phyloP scores from a whole-genome alignment of 2,797 vertebrate species.

The Microtus californicus region DNA sequence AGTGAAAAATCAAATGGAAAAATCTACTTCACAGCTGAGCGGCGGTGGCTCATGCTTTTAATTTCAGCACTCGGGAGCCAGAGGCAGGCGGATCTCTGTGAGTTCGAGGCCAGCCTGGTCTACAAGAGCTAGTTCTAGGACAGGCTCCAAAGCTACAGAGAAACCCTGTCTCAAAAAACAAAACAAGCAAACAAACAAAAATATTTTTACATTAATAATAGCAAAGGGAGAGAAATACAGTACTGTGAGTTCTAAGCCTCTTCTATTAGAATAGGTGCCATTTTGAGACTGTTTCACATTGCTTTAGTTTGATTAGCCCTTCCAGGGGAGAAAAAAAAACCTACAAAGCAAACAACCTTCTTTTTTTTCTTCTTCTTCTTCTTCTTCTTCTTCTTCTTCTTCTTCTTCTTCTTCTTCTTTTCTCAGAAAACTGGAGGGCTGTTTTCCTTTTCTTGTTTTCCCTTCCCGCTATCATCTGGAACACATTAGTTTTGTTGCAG shows the following conservation, averaged over 20 bases:
- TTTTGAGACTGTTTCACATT: background rate
- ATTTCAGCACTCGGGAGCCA: too few species aligned
- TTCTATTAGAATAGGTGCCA: background rate
- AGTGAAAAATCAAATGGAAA: background rate
- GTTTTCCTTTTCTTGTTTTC: conserved; percentile 25
- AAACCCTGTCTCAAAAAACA: too few species aligned
- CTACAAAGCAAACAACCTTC: conserved; percentile 62
- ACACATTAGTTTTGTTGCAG: conserved; percentile 74
- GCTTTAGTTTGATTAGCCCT: background rate
- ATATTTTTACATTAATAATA: background rate
- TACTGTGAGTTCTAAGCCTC: background rate
- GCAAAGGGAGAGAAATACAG: background rate
- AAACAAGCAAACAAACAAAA: background rate
- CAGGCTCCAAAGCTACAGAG: too few species aligned
- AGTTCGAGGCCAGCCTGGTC: too few species aligned
- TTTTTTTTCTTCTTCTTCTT: background rate
- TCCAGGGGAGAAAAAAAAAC: conserved; percentile 56
- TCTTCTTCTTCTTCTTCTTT: too few species aligned
- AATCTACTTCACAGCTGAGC: background rate
- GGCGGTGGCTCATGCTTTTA: too few species aligned
- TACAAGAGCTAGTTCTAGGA: too few species aligned
- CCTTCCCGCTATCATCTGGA: conserved; percentile 78
- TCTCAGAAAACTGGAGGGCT: conserved; percentile 28
- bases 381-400: too few species aligned
- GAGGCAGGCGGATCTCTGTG: too few species aligned